Evolutionary conservation across 2,797 vertebrate genomes (phyloP), one percentile per base, ranked within the genome.

Genomic region (Dendrocincla tyrannina): DNA sequence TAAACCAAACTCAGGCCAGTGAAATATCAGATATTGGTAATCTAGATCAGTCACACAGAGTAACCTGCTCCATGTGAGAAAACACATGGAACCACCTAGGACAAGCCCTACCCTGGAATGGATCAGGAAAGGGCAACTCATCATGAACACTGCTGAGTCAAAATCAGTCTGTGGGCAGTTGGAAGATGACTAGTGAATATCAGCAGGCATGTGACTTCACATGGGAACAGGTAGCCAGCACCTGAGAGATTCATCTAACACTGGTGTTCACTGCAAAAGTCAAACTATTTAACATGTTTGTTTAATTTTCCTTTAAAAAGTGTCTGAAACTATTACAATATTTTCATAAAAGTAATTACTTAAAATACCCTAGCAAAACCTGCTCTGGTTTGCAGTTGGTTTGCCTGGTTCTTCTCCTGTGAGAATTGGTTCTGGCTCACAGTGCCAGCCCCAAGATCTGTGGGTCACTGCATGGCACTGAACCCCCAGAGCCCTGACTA

Each of bases 401-500:
- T 30, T 37, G 42, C 7, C 5, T 2, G 0, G 7, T 37, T 66
- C 20, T 91, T 9, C 10, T 64, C 15, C 19, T 0, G 0, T 33
- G 9, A 63, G 8, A 10, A 8, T 1, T 1, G 67, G 3, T 4
- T 63, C 46, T 4, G 1, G 7, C 12, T 82, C 46, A 15, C 17
- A 59, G 42, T 11, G 59, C 17, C 55, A 44, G 6, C 3, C 28
- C 9, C 8, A 9, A 22, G 50, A 64, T 4, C 19, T 13, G 3
- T 3, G 7, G 18, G 4, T 5, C 9, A 37, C 23, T 23, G 20
- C 27, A 27, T 2, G 10, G 22, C 4, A 6, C 50, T 69, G 72
- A 69, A 35, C 10, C 10, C 32, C 5, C 5, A 10, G 58, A 78
- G 52, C 39, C 30, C 37, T 72, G 18, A 1, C 8, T 33, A 13